Percentiles rank a stretch among this genome's conserved stretches.
Conservation (phyloP, 2,888 invertebrate genomes). For the Microctonus aethiopoides region DNA sequence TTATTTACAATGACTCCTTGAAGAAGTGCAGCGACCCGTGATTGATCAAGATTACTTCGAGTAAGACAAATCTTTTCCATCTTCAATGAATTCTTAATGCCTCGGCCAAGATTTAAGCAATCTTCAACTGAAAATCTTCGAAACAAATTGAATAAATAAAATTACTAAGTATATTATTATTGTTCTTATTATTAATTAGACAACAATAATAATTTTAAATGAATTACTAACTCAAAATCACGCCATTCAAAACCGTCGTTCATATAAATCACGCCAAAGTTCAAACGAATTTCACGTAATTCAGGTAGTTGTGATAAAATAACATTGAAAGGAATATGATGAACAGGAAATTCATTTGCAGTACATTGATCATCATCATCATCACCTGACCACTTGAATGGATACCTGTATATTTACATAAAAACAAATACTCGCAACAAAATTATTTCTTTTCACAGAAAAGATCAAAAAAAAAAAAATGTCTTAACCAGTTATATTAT, state of each 20-base stretch:
- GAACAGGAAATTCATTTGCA: slow-evolving; percentile 63
- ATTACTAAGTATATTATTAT: too few species aligned
- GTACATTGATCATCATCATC: slow-evolving; percentile 60
- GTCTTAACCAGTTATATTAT: background rate
- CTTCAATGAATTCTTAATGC: slow-evolving; percentile 67
- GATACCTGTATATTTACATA: slow-evolving; percentile 38
- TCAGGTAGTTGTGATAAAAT: slow-evolving; percentile 70
- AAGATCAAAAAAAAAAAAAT: background rate
- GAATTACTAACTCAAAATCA: slow-evolving; percentile 69
- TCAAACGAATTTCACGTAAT: slow-evolving; percentile 69
- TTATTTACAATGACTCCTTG: slow-evolving; percentile 69
- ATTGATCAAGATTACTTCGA: slow-evolving; percentile 72
- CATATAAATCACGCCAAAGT: slow-evolving; percentile 68
- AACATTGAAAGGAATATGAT: slow-evolving; percentile 73
- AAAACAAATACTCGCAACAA: background rate
- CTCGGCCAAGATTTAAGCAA: slow-evolving; percentile 71
- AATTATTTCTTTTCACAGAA: background rate
- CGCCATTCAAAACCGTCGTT: slow-evolving; percentile 70
- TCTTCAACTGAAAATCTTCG: slow-evolving; percentile 70
- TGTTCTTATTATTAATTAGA: background rate
- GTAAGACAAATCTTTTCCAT: slow-evolving; percentile 72
- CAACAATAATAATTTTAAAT: background rate
- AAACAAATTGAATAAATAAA: background rate
- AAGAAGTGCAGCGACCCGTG: slow-evolving; percentile 71
- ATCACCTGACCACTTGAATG: slow-evolving; percentile 65